Percentiles rank a stretch among this genome's conserved stretches.
Conservation (phyloP, 2,888 invertebrate species). For the Lithophane ornitopus region DNA sequence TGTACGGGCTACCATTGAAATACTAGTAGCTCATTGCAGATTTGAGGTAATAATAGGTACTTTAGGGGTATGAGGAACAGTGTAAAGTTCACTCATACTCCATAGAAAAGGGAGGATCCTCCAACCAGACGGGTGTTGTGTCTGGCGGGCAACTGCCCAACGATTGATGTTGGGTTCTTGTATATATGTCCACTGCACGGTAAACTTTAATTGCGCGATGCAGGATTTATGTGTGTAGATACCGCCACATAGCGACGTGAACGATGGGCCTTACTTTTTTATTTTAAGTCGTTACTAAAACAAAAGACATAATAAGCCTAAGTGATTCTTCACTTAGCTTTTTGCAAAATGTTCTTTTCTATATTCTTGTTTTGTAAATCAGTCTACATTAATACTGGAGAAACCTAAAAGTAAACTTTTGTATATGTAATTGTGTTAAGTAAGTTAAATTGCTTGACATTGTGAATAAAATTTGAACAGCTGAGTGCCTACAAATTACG, state of each 20-base stretch:
- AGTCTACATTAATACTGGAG: neutral
- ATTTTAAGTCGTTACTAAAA: neutral
- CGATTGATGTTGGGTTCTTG: too few species aligned
- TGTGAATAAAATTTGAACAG: conserved; percentile 25
- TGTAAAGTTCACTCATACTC: too few species aligned
- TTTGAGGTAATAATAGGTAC: neutral
- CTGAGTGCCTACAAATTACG: conserved; percentile 41
- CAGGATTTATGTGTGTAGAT: too few species aligned
- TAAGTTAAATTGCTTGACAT: conserved; percentile 20
- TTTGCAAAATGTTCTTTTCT: neutral
- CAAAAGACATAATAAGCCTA: neutral
- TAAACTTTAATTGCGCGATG: too few species aligned
- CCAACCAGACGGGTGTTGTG: too few species aligned
- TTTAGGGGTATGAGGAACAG: too few species aligned
- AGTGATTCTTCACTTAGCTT: conserved; percentile 1
- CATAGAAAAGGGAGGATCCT: too few species aligned
- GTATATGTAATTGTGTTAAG: conserved; percentile 27
- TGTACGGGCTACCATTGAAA: neutral
- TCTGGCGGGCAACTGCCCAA: too few species aligned
- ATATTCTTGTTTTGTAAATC: neutral
- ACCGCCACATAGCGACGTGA: too few species aligned
- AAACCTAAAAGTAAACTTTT: neutral
- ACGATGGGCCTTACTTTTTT: neutral
- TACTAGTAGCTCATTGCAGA: neutral
- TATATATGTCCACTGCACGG: too few species aligned